Base-by-base conservation (phyloP, 2,888 invertebrate genomes). In the Schizaphis graminum region DNA sequence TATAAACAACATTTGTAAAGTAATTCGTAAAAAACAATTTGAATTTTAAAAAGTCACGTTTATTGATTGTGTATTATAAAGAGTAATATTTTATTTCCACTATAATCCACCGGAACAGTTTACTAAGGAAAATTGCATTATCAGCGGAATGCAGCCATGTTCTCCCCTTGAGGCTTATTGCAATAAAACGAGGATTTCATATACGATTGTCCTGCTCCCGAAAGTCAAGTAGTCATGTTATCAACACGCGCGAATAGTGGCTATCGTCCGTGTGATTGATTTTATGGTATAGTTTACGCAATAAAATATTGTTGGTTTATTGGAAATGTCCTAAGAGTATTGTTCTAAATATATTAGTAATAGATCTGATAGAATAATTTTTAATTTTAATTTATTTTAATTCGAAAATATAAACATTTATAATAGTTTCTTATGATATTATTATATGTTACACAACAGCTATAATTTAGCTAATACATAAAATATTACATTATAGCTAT, bases 101-200 rank as follows among this genome's bases (percentile, higher is more conserved):
- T 85, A 41, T 90, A 94, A 94, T 89, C 93, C 85, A 67, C 90
- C 61, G 93, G 24, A 85, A 94, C 85, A 35, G 90, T 61, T 26
- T 61, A 47, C 41, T 5, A 28, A 61, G 84, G 84, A 94, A 90
- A 94, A 94, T 90, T 93, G 93, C 85, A 90, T 90, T 94, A 94
- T 94, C 93, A 90, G 93, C 61, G 61, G 85, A 94, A 91, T 86
- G 61, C 93, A 94, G 93, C 85, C 93, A 24, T 61, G 56, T 47
- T 90, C 90, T 61, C 93, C 85, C 93, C 90, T 35, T 53, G 61
- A 35, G 90, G 93, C 93, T 94, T 94, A 94, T 91, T 94, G 93
- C 93, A 94, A 94, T 94, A 90, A 94, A 94, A 94, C 67, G 89
- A 89, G 93, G 93, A 94, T 94, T 94, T 89, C 41, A 41, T 57